These are phyloP conservation scores for Lethenteron camtschaticum DNA, from an alignment of 2,113 vertebrate species.

Conservation along the genomic window DNA sequence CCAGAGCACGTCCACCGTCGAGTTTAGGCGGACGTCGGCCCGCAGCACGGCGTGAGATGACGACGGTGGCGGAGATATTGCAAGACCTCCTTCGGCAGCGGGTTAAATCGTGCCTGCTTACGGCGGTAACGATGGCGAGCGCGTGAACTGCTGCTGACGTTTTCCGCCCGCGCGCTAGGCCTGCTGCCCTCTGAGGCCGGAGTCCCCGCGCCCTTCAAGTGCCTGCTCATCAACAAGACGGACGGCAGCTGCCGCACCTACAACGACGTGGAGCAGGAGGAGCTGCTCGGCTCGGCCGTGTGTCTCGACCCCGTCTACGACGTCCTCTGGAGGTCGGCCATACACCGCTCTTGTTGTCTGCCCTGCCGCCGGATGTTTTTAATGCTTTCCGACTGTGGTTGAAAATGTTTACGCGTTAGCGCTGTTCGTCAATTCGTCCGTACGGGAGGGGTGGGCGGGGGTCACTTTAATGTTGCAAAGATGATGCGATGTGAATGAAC, in stretches of 20 bases:
- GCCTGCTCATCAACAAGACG: constrained; percentile 91
- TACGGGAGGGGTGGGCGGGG: background rate
- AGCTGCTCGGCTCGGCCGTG: constrained; percentile 82
- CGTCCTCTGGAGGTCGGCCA: constrained; percentile 75
- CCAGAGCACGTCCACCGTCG: no score
- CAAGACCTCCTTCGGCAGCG: no score
- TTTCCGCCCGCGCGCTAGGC: background rate
- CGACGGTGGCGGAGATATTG: no score
- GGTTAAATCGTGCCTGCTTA: no score
- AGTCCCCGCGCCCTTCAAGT: constrained; percentile 89
- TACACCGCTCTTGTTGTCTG: background rate
- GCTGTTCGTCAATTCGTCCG: no score
- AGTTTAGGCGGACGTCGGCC: no score
- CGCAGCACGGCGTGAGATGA: no score
- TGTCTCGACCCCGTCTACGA: constrained; percentile 96
- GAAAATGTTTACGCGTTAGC: no score
- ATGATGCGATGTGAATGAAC: background rate
- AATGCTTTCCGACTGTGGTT: background rate
- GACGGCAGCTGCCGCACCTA: constrained; percentile 96
- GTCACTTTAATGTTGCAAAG: background rate
- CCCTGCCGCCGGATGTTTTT: background rate
- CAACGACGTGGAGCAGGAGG: constrained; percentile 95
- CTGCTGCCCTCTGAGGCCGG: constrained; percentile 17
- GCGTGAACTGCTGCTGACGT: no score
- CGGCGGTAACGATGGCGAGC: no score